phyloP scores from a whole-genome alignment of 2,113 vertebrate genomes.

The Spea multiplicata region DNA sequence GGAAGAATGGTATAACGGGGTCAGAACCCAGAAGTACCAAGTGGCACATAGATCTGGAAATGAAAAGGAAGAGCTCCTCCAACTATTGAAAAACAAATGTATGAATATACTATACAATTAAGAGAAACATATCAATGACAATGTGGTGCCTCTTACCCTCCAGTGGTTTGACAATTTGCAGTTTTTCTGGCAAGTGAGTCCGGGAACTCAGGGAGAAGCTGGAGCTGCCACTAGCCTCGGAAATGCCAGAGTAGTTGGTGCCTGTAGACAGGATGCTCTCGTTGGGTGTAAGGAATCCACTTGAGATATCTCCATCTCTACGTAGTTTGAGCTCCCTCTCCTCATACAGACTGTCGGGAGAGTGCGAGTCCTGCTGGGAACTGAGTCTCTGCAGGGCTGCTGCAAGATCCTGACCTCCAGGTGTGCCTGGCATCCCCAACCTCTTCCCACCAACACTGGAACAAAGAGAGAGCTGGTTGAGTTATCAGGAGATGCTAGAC shows the following conservation, averaged over 20 bases:
- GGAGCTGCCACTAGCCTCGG: constrained; percentile 65
- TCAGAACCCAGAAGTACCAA: no score
- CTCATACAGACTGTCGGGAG: constrained; percentile 67
- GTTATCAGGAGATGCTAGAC: no score
- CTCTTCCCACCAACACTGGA: constrained; percentile 54
- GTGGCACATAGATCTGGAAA: no score
- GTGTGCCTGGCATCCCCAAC: constrained; percentile 67
- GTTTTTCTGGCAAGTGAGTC: constrained; percentile 75
- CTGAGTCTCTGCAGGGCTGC: constrained; percentile 74
- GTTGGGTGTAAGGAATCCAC: constrained; percentile 74
- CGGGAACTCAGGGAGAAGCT: constrained; percentile 69
- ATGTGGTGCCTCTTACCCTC: constrained; percentile 67
- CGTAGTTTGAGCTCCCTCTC: constrained; percentile 70
- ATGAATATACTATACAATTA: not conserved
- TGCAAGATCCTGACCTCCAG: constrained; percentile 76
- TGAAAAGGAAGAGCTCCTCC: no score
- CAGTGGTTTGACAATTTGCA: constrained; percentile 85
- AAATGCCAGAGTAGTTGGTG: constrained; percentile 72
- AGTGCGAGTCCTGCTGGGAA: constrained; percentile 69
- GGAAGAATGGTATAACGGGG: no score
- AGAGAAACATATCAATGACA: not conserved
- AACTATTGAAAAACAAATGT: no score
- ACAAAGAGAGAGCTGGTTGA: constrained; percentile 37
- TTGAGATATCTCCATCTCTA: constrained; percentile 65
- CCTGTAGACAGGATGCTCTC: constrained; percentile 71